phyloP scores from a whole-genome alignment of 2,888 invertebrate genomes.

The Cyrtodaria siliqua region DNA sequence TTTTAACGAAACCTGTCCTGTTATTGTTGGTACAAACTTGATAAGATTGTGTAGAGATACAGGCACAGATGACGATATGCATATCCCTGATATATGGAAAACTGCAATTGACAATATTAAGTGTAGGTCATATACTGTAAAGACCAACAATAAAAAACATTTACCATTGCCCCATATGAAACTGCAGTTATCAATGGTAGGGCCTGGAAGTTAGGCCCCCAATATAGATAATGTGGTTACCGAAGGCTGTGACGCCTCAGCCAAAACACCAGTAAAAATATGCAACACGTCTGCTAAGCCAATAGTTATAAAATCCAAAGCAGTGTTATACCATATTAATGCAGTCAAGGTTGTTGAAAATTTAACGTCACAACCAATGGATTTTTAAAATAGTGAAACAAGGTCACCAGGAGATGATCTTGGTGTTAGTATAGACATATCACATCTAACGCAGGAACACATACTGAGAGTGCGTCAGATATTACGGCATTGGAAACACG shows the following conservation, averaged over 20 bases:
- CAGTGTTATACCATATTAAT: not conserved
- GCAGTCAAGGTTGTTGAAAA: constrained; percentile 12
- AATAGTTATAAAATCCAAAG: not conserved
- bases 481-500: constrained; percentile 14
- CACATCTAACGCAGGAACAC: not conserved
- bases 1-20: not conserved
- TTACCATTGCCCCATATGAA: constrained; percentile 6
- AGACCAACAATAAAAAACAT: not conserved
- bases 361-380: not conserved
- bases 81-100: not conserved
- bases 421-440: not conserved
- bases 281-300: constrained; percentile 15
- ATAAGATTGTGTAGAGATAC: constrained; percentile 2
- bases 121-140: not conserved
- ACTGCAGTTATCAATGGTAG: not conserved
- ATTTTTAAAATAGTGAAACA: not conserved
- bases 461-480: not conserved
- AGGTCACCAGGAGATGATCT: not conserved
- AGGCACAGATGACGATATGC: too few relatives aligned
- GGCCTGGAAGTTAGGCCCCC: not conserved
- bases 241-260: not conserved
- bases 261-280: constrained; percentile 12
- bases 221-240: constrained; percentile 3
- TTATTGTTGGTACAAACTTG: constrained; percentile 18
- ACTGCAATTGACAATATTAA: not conserved